Base-by-base conservation (phyloP, 2,113 vertebrate genomes). In the Andinoacara biseriatus region DNA sequence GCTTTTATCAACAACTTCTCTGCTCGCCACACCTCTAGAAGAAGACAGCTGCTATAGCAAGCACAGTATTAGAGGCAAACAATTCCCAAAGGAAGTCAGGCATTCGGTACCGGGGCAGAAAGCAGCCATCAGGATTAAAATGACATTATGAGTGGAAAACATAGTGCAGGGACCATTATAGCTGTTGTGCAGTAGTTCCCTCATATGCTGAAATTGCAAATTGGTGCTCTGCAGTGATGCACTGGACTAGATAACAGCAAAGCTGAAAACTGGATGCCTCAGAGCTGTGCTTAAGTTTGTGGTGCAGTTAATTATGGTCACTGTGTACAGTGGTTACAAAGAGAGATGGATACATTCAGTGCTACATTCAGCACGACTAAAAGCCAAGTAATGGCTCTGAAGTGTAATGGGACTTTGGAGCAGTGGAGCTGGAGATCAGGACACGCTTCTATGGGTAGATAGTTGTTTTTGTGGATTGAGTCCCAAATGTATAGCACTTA, bases 401-500 rank as follows among this genome's bases (percentile, higher is more conserved):
- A 83, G 80, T 76, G 76, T 58, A 56, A 80, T 80, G 78, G 84
- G 80, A 87, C 75, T 29, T 40, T 74, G 46, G 72, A 82, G 86
- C 58, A 76, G 83, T 75, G 76, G 78, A 69, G 76, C 76, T 26
- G 33, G 77, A 82, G 80, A 90, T 88, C 82, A 86, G 76, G 79
- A 89, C 87, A 89, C 15, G 83, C 69, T 74, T 91, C 81, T 74
- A 74, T 60, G 84, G 67, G 59, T 74, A 78, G 76, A 83, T 43
- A 65, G 67, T 40, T 87, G 58, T 86, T 87, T 90, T 83, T 81
- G 46, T 60, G 72, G 63, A 76, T 49, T 14, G 3, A 54, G 52
- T 92, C 89, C 84, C 91, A 82, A 78, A 90, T 63, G 87, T 61
- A 67, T 11, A 22, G 78, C 79, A 69, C 60, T 85, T 89, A 82